Percentiles rank a stretch among this genome's conserved stretches.
Evolutionary conservation across 2,797 vertebrate species (phyloP).

Genomic region (Clarias pachynema): DNA sequence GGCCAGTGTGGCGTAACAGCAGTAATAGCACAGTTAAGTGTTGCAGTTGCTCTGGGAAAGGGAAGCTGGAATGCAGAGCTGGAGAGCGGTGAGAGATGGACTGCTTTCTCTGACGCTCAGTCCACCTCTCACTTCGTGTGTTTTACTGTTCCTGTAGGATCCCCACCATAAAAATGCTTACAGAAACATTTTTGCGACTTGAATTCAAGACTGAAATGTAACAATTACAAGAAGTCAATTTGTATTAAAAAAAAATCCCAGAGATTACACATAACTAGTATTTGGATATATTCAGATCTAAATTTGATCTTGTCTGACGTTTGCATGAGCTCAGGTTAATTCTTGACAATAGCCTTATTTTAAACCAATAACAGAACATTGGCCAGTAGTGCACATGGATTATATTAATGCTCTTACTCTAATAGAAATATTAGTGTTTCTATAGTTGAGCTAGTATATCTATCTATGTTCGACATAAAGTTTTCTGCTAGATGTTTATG

Average conservation of each 20-base stretch:
- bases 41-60: slow-evolving; percentile 48
- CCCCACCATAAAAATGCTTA: background rate
- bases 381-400: background rate
- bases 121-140: background rate
- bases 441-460: background rate
- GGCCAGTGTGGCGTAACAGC: slow-evolving; percentile 22
- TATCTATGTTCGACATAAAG: background rate
- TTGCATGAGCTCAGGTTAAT: background rate
- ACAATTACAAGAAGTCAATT: background rate
- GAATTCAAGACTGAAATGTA: background rate
- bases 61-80: slow-evolving; percentile 39
- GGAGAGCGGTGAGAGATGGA: slow-evolving; percentile 40
- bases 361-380: background rate
- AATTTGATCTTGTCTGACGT: background rate
- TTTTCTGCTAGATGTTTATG: background rate
- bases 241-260: background rate
- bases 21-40: slow-evolving; percentile 59
- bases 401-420: background rate
- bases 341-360: background rate
- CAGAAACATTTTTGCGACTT: background rate
- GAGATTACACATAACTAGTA: background rate
- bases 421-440: background rate
- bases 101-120: background rate
- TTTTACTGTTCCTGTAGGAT: background rate
- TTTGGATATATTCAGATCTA: background rate